These are phyloP conservation scores for Trigoniulus corallinus DNA, from an alignment of 1,140 invertebrate species.

Conservation along the genomic window DNA sequence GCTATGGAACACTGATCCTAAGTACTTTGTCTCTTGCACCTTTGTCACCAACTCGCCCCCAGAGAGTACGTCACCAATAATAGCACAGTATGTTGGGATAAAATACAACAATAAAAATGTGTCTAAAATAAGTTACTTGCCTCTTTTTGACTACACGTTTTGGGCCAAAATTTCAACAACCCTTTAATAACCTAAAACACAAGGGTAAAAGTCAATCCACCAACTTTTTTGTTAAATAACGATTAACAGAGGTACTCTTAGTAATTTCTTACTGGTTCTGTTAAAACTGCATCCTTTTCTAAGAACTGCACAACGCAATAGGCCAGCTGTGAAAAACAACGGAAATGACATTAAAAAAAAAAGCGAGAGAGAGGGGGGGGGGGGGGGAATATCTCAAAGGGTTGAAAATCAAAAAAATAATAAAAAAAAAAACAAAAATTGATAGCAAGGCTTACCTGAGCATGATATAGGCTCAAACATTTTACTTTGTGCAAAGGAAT, in stretches of 20 bases:
- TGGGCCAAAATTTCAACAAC: constrained; percentile 97
- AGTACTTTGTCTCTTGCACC: too few species aligned
- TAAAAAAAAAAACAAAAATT: background rate
- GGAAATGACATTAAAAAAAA: too few species aligned
- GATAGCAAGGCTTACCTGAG: constrained; percentile 6
- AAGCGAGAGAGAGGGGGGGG: too few species aligned
- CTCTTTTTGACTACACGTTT: constrained; percentile 97
- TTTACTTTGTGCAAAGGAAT: constrained; percentile 96
- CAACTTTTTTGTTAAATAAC: too few species aligned
- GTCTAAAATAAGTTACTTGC: constrained; percentile 14
- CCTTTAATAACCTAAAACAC: constrained; percentile 58
- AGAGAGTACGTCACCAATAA: too few species aligned
- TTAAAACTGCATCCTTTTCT: constrained; percentile 93
- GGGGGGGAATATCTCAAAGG: too few species aligned
- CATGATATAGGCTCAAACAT: constrained; percentile 78
- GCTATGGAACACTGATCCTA: too few species aligned
- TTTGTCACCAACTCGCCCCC: too few species aligned
- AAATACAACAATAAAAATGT: constrained; percentile 5
- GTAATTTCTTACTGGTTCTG: constrained; percentile 58
- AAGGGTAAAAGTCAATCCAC: background rate
- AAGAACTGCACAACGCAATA: constrained; percentile 99
- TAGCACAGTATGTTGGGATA: background rate
- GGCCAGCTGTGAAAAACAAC: too few species aligned
- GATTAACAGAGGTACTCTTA: too few species aligned
- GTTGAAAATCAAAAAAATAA: too few species aligned